Base-by-base conservation (phyloP, 2,888 invertebrate species). In the Leucophenga maculata region DNA sequence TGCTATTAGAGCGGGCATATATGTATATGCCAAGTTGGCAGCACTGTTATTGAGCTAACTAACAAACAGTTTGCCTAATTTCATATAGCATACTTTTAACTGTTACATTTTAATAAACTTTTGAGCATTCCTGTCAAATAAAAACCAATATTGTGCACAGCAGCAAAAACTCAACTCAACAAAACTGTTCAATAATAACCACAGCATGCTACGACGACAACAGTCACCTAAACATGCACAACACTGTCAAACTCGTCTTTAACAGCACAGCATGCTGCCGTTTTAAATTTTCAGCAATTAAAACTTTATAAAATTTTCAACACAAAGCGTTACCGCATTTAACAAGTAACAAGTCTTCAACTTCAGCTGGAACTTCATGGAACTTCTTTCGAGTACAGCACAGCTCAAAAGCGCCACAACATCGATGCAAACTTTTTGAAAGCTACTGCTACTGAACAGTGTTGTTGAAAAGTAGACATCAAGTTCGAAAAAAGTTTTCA, bases 251-350 rank as follows among this genome's bases (percentile, higher is more conserved):
- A 60, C 60, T 16, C 44, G 18, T 60, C 39, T 18, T 18, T 11
- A 44, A 39, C 60, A 44, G 16, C 60, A 26, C 39, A 60, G 26
- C 55, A 39, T 11, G 39, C 39, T 39, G 26, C 3, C 55, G 18
- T 55, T 55, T 55, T 18, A 55, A 60, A 60, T 60, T 60, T 60
- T 60, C 32, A 13, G 60, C 39, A 39, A 16, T 11, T 11, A 39
- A 39, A 39, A 11, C 9, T 60, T 52, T 60, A 31, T 60, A 31
- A 32, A 31, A 39, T 16, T 60, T 60, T 9, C 69, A 60, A 70
- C 71, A 69, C 39, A 39, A 65, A 54, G 65, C 22, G 14, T 32
- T 54, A 65, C 65, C 65, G 65, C 65, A 65, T 52, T 65, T 65
- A 65, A 48, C 65, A 65, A 65, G 39, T 39, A 39, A 39, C 39